Percentiles rank a stretch among this genome's conserved stretches.
phyloP scores from a whole-genome alignment of 2,113 vertebrate species.

The Apistogramma diplotaenia region DNA sequence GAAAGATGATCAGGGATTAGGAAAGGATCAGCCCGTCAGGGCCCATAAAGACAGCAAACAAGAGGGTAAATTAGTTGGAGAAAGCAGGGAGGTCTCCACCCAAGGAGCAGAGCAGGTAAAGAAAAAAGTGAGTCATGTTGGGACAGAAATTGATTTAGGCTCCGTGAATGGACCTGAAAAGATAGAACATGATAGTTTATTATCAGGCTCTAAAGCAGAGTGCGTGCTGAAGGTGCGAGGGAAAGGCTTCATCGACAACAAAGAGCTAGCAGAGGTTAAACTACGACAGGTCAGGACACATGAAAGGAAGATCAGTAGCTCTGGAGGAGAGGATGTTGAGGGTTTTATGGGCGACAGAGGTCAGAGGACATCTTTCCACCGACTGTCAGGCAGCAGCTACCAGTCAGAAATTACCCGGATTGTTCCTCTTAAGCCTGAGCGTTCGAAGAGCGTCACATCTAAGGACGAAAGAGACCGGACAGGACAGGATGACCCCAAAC shows the following conservation, averaged over 20 bases:
- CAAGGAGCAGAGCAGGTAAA: conserved; percentile 41
- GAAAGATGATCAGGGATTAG: conserved; percentile 45
- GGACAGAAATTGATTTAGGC: conserved; percentile 36
- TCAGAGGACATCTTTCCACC: conserved; percentile 62
- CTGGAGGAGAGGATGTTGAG: conserved; percentile 61
- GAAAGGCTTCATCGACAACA: conserved; percentile 63
- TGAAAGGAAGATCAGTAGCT: conserved; percentile 65
- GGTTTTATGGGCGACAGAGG: conserved; percentile 56
- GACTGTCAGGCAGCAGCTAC: conserved; percentile 64
- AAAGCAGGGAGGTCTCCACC: conserved; percentile 23
- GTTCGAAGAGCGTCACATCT: conserved; percentile 67
- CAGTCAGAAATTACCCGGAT: conserved; percentile 77
- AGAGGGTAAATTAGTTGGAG: conserved; percentile 29
- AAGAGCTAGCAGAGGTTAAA: conserved; percentile 67
- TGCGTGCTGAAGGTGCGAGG: conserved; percentile 48
- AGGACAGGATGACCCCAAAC: conserved; percentile 51
- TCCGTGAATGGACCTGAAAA: conserved; percentile 67
- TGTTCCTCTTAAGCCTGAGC: conserved; percentile 78
- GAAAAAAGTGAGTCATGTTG: conserved; percentile 17
- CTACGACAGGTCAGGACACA: conserved; percentile 72
- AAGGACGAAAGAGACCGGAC: conserved; percentile 71
- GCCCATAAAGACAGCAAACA: conserved; percentile 38
- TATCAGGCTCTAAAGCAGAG: conserved; percentile 47
- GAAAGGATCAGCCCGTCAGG: conserved; percentile 19
- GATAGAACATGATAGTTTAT: conserved; percentile 36